Evolutionary conservation across 2,797 vertebrate species (phyloP), one percentile per base, ranked within the genome.

Genomic region (Mionectes olivaceus): DNA sequence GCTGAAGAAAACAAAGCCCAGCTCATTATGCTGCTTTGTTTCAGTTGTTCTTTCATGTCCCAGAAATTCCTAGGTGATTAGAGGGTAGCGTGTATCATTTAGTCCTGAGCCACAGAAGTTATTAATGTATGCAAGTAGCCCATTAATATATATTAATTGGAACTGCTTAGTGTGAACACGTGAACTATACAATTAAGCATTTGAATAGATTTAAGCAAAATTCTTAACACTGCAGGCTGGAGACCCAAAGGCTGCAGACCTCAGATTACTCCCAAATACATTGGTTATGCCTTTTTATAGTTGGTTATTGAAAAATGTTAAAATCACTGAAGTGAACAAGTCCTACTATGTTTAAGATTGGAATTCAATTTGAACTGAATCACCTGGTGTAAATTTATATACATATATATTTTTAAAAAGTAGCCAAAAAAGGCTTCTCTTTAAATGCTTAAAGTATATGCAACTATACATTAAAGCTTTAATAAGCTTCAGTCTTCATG

Each of bases 1-100:
- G 49, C n/a, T 39, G 59, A 76, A 73, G 52, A 70, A 83, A 92
- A 82, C 55, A 90, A 84, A 92, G 49, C 41, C 15, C 9, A 44
- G 33, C 27, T 81, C 76, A 69, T 83, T 67, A 46, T 12, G 7
- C 23, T 65, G 59, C 35, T 93, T 86, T 83, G 33, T 87, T 93
- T 78, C 55, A 60, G 32, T 43, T 68, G 10, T 79, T 76, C 55
- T 44, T 87, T 64, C 10, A 24, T 13, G 14, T 82, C 77, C 19
- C 53, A 91, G 74, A 89, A 91, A 76, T 63, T 73, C 32, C 8
- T 27, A 53, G 59, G 59, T 78, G 60, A 70, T 81, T 70, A 75
- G 55, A 74, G 44, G 47, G 16, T 81, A 21, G 55, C 35, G 17
- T 25, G 28, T 63, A n/a, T 37, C 12, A 0, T 25, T 32, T 2